Evolutionary conservation across 2,888 invertebrate species (phyloP), one percentile per base, ranked within the genome.

Genomic region (Agrotis clavis): DNA sequence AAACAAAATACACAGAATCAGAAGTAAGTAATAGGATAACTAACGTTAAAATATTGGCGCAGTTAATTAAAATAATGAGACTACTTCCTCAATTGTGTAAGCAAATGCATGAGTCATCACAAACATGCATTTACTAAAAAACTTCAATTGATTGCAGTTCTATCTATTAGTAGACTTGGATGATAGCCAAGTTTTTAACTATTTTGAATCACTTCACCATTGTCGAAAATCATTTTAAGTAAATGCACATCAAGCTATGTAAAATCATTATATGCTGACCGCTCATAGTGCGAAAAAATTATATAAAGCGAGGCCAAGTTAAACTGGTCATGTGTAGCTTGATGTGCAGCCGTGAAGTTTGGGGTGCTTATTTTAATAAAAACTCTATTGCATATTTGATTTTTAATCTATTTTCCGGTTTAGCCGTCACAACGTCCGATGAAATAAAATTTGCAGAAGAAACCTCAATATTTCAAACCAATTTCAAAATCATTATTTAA

Each of bases 1-100:
- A 65, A 98, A 97, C 83, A 98, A 98, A 94, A 87, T 98, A 59
- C 97, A 97, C 89, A 96, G 98, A 79, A 98, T 98, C 79, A 96
- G 97, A 96, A 97, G 98, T 98, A 94, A 95, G 94, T 92, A 54
- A 1, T 13, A 35, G 21, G 11, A 57, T 41, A 45, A 65, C 13
- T 25, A 25, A 71, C 4, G 0, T 16, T 19, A 14, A 19, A 51
- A 51, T 45, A n/a, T 60, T 21, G 0, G 6, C 19, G 2, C 5
- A 7, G 4, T 41, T 41, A 41, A 54, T 19, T 25, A 3, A 7
- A 51, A 47, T 18, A 18, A 45, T 45, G n/a, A 30, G n/a, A 16
- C 9, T 30, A 45, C 2, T 59, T 59, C 13, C 19, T n/a, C 35
- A 47, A 21, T 65, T 30, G 19, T 7, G 30, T 45, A 18, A 48